A percentile compares a stretch with the other conserved stretches of the same genome.
phyloP scores from a whole-genome alignment of 1,140 invertebrate genomes.

The Saccostrea echinata region DNA sequence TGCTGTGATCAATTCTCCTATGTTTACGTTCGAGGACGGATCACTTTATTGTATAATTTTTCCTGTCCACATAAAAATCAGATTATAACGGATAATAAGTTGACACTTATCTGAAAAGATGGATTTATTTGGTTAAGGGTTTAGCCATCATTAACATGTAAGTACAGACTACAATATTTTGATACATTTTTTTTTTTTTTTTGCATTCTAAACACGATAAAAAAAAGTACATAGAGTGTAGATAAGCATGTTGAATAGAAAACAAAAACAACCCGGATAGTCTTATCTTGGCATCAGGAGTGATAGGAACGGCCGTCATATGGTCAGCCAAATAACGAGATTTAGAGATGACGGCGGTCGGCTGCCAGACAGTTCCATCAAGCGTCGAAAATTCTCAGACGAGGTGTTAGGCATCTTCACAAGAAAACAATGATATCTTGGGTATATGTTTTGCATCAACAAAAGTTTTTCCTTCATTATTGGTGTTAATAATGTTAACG shows the following conservation, averaged over 20 bases:
- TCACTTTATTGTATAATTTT: slow-evolving; percentile 23
- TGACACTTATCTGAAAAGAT: not conserved
- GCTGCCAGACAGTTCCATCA: not conserved
- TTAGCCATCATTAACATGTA: not conserved
- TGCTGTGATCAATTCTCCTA: slow-evolving; percentile 25
- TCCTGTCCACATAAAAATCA: slow-evolving; percentile 17
- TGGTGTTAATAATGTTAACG: not conserved
- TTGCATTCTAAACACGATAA: not conserved
- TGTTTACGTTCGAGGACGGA: not conserved
- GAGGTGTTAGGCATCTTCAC: not conserved
- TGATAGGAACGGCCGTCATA: not conserved
- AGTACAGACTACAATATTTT: slow-evolving; percentile 13
- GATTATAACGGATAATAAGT: slow-evolving; percentile 14
- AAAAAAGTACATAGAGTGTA: not conserved
- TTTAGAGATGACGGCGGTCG: not conserved
- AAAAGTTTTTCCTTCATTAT: not conserved
- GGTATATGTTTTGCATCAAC: not conserved
- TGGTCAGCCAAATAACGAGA: not conserved
- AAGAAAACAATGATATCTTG: not conserved
- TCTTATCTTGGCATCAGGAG: not conserved
- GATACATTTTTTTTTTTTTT: not conserved
- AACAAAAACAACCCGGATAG: slow-evolving; percentile 3
- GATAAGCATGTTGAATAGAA: slow-evolving; percentile 15
- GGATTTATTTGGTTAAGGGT: not conserved
- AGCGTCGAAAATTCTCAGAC: not conserved